These are phyloP conservation scores for Phanerotoma sp. DNA, from an alignment of 2,888 invertebrate genomes.

Conservation along the genomic window DNA sequence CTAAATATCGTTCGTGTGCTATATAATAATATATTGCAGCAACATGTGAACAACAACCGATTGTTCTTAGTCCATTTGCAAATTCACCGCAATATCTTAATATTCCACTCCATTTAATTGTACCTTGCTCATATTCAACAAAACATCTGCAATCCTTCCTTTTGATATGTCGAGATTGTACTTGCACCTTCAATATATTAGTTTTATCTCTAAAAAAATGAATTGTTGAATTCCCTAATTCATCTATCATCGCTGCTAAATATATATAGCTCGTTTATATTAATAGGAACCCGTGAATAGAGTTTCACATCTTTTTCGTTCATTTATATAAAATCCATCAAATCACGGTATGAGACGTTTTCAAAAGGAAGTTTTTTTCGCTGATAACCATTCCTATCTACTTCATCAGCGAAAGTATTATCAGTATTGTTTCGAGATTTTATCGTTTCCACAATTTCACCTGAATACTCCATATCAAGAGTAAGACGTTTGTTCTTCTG, in stretches of 20 bases:
- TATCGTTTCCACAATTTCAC: conserved; percentile 7
- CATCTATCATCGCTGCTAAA: conserved; percentile 13
- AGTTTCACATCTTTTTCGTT: too few relatives aligned
- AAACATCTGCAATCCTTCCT: neutral
- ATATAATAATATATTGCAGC: neutral
- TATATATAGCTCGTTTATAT: conserved; percentile 10
- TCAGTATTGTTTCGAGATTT: conserved; percentile 3
- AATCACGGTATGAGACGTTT: conserved; percentile 1
- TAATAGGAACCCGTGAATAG: conserved; percentile 18
- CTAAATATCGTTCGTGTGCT: conserved; percentile 14
- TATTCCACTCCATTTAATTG: too few relatives aligned
- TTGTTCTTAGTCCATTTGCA: too few relatives aligned
- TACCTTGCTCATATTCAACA: too few relatives aligned
- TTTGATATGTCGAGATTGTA: conserved; percentile 16
- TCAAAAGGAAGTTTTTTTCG: conserved; percentile 14
- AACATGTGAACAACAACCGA: neutral
- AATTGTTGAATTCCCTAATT: neutral
- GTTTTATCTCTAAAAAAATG: neutral
- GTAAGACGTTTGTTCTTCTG: conserved; percentile 31
- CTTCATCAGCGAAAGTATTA: neutral
- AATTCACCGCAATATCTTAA: too few relatives aligned
- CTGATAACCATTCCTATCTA: conserved; percentile 6
- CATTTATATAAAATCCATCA: conserved; percentile 14
- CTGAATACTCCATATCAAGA: conserved; percentile 16
- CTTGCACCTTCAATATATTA: conserved; percentile 14